These are phyloP conservation scores for Dryococelus australis DNA, from an alignment of 2,888 invertebrate genomes.

Conservation along the genomic window DNA sequence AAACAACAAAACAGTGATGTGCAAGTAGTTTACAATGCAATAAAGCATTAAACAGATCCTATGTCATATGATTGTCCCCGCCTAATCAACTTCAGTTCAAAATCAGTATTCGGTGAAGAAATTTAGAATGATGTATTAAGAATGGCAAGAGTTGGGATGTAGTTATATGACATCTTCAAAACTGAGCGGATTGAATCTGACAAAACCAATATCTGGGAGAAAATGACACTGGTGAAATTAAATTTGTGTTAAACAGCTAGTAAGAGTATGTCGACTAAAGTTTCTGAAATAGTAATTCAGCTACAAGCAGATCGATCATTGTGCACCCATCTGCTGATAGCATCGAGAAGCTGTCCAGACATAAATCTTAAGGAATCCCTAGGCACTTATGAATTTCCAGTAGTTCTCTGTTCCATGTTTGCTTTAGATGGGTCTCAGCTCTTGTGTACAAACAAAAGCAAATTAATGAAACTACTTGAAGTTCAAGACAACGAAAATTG, in stretches of 20 bases:
- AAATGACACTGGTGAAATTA: neutral
- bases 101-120: neutral
- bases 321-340: neutral
- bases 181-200: too few relatives aligned
- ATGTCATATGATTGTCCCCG: neutral
- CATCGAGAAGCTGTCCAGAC: neutral
- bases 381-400: conserved; percentile 25
- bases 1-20: neutral
- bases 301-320: neutral
- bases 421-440: neutral
- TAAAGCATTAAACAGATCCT: neutral
- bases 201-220: too few relatives aligned
- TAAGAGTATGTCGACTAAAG: conserved; percentile 4
- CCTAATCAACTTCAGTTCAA: neutral
- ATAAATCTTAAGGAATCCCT: conserved; percentile 18
- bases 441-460: neutral
- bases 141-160: conserved; percentile 7
- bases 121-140: conserved; percentile 12
- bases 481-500: neutral
- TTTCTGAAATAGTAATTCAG: neutral
- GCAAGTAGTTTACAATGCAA: neutral
- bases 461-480: neutral
- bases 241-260: neutral
- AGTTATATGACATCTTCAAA: neutral
- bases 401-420: neutral